phyloP scores from a whole-genome alignment of 2,797 vertebrate genomes.

The Protosalanx chinensis region DNA sequence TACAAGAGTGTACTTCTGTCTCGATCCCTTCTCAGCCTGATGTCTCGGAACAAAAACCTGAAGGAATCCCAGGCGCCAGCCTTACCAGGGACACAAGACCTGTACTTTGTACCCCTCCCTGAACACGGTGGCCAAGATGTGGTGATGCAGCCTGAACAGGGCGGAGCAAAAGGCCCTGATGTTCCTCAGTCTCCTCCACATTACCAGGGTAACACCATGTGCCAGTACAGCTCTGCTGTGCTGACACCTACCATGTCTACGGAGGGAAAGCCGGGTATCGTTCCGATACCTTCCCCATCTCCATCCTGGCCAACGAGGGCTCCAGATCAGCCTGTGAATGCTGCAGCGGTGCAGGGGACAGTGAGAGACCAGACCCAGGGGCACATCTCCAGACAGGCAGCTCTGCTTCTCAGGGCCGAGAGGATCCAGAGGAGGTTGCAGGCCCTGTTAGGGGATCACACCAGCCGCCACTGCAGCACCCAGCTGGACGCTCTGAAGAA shows the following conservation, averaged over 20 bases:
- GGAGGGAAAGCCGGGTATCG: constrained; percentile 30
- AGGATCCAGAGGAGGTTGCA: constrained; percentile 80
- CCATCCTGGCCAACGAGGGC: constrained; percentile 14
- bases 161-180: constrained; percentile 53
- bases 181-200: constrained; percentile 27
- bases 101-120: constrained; percentile 47
- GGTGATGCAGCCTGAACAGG: constrained; percentile 18
- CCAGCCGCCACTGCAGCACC: constrained; percentile 76
- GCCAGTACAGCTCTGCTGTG: constrained; percentile 25
- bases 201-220: constrained; percentile 26
- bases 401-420: constrained; percentile 72
- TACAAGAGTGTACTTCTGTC: constrained; percentile 73
- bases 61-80: constrained; percentile 43
- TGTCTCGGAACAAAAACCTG: constrained; percentile 48
- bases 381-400: constrained; percentile 76
- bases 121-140: constrained; percentile 52
- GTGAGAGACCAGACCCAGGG: constrained; percentile 66
- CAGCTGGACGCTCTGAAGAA: constrained; percentile 80
- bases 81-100: constrained; percentile 54
- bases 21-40: constrained; percentile 59
- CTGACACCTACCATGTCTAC: constrained; percentile 62
- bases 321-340: constrained; percentile 34
- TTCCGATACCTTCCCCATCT: constrained; percentile 8
- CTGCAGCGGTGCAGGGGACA: constrained; percentile 56
- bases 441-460: constrained; percentile 79